Evolutionary conservation across 2,888 invertebrate genomes (phyloP).

Genomic region (Lepidochitona cinerea): DNA sequence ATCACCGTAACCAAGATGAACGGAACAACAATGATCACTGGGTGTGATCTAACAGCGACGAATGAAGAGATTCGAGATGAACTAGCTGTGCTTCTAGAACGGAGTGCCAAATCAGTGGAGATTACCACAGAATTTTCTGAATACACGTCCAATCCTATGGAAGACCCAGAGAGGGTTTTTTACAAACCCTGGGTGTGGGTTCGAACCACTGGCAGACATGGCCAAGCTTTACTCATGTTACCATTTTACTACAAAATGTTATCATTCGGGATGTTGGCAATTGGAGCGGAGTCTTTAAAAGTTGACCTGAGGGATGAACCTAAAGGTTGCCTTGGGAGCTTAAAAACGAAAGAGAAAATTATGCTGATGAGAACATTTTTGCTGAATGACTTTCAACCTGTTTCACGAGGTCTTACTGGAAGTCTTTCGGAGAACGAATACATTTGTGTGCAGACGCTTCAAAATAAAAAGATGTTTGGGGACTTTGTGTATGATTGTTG

Average conservation of each 20-base stretch:
- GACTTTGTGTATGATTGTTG: constrained; percentile 32
- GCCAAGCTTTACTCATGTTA: constrained; percentile 31
- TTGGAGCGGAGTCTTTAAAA: constrained; percentile 32
- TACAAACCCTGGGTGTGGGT: constrained; percentile 32
- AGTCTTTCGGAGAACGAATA: constrained; percentile 28
- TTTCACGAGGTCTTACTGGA: not conserved
- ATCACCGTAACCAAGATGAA: not conserved
- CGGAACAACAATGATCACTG: not conserved
- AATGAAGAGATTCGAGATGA: not conserved
- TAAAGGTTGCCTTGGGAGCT: constrained; percentile 29
- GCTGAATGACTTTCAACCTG: not conserved
- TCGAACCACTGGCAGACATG: constrained; percentile 30
- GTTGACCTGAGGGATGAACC: constrained; percentile 33
- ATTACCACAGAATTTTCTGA: not conserved
- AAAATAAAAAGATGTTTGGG: constrained; percentile 18
- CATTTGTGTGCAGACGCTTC: constrained; percentile 37
- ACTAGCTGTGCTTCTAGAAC: not conserved
- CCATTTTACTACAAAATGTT: constrained; percentile 37
- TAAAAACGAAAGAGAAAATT: constrained; percentile 5
- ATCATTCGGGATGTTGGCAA: constrained; percentile 29
- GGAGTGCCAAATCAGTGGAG: not conserved
- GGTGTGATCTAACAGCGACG: not conserved
- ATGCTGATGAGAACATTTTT: not conserved
- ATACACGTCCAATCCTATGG: not conserved
- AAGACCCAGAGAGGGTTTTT: not conserved